Evolutionary conservation across 2,113 vertebrate genomes (phyloP), one percentile per base, ranked within the genome.

Genomic region (Eleginops maclovinus): DNA sequence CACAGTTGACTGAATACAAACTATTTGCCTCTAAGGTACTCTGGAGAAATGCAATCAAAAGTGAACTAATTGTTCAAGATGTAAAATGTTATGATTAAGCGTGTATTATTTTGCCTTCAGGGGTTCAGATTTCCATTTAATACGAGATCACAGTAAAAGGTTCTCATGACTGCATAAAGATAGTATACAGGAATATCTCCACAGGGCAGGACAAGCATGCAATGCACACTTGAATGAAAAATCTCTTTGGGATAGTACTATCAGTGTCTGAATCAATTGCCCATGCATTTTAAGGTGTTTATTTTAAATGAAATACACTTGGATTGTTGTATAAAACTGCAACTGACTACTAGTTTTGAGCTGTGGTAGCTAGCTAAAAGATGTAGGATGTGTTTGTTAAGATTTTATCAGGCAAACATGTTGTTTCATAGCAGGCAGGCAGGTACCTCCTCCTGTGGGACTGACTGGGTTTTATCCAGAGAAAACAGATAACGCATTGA

Each of bases 1-100:
- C 50, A 77, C 72, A 65, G 50, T 76, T 80, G 81, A 82, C 77
- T 82, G 65, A 91, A 91, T 77, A 88, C 78, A 89, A 92, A 90
- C 65, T 77, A 77, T 87, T 79, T 90, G 87, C 89, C 91, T 91
- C 81, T 72, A 75, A 92, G 90, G 88, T 79, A 85, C 79, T 88
- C 56, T 46, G 68, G 49, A 79, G 77, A 92, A 91, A 91, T 66
- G 77, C 90, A 94, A 94, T 93, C 91, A 94, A 93, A 90, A 72
- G 77, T 93, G 93, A 91, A 89, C 89, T 89, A 78, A 86, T 92
- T 93, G 87, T 62, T 89, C 77, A 64, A 21, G 68, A 87, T 74
- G 75, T 83, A 71, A 79, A 88, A 87, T 86, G 59, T 75, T 71
- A 67, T 91, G 89, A 93, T 93, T 93, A 93, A 93, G 62, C 75